These are phyloP conservation scores for Atrina japonica DNA, from an alignment of 2,888 invertebrate genomes.

Conservation along the genomic window DNA sequence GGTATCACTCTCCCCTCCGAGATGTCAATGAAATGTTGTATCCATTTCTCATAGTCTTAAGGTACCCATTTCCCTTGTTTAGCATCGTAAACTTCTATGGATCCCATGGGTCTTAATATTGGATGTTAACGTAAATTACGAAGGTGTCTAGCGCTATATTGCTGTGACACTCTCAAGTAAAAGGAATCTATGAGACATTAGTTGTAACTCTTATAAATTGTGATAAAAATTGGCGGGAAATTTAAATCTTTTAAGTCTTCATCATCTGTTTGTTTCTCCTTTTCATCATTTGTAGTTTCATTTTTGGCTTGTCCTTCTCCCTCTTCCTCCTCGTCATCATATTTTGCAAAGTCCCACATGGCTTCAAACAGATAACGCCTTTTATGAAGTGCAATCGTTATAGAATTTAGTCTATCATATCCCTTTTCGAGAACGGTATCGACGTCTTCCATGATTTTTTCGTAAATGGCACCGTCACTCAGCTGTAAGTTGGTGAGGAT, in stretches of 20 bases:
- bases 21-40: neutral
- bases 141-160: too few species aligned
- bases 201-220: neutral
- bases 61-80: neutral
- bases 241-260: neutral
- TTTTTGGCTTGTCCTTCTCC: neutral
- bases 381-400: neutral
- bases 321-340: neutral
- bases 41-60: neutral
- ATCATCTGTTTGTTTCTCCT: neutral
- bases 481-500: too few species aligned
- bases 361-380: constrained; percentile 3
- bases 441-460: constrained; percentile 1
- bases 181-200: too few species aligned
- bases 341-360: neutral
- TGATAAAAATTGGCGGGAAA: neutral
- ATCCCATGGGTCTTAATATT: too few species aligned
- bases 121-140: too few species aligned
- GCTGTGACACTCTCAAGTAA: too few species aligned
- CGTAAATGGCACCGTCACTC: constrained; percentile 3
- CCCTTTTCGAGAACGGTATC: neutral
- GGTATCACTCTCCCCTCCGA: neutral
- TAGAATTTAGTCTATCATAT: neutral
- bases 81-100: neutral
- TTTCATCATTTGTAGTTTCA: neutral